Percentiles rank a stretch among this genome's conserved stretches.
These are phyloP conservation scores for Chaetura pelagica DNA, from an alignment of 2,113 vertebrate genomes.

Conservation along the genomic window DNA sequence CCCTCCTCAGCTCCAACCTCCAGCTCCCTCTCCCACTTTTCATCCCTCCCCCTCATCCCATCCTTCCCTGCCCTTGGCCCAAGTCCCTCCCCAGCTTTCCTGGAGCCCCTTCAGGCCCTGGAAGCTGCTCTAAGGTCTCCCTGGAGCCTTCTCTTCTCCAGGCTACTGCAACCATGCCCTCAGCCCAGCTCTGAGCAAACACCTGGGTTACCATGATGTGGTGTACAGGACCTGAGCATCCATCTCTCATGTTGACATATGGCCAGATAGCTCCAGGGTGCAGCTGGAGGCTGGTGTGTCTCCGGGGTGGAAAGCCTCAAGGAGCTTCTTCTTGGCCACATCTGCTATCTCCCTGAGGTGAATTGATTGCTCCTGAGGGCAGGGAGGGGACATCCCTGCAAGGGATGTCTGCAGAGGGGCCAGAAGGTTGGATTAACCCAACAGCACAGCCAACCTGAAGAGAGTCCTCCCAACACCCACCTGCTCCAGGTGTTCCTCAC, in stretches of 20 bases:
- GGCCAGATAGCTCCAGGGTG: background rate
- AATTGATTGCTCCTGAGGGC: rapidly evolving
- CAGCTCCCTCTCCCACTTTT: too few species aligned
- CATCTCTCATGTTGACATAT: rapidly evolving
- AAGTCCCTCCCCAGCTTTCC: too few species aligned
- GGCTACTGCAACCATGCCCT: background rate
- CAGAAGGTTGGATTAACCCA: background rate
- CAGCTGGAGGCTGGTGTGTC: background rate
- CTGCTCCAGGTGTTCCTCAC: rapidly evolving
- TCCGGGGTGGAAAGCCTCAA: background rate
- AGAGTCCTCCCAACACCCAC: background rate
- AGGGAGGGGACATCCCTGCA: background rate
- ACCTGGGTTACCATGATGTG: too few species aligned
- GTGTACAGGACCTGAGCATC: background rate
- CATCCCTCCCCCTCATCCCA: too few species aligned
- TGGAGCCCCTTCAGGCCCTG: too few species aligned
- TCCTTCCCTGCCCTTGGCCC: too few species aligned
- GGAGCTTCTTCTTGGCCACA: background rate
- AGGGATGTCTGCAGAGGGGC: background rate
- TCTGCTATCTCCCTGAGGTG: background rate
- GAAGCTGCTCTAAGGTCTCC: too few species aligned
- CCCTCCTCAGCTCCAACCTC: too few species aligned
- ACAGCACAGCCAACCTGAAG: rapidly evolving
- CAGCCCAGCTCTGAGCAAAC: background rate
- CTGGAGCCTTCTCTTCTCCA: too few species aligned